phyloP scores from a whole-genome alignment of 2,797 vertebrate genomes.

The Enoplosus armatus region DNA sequence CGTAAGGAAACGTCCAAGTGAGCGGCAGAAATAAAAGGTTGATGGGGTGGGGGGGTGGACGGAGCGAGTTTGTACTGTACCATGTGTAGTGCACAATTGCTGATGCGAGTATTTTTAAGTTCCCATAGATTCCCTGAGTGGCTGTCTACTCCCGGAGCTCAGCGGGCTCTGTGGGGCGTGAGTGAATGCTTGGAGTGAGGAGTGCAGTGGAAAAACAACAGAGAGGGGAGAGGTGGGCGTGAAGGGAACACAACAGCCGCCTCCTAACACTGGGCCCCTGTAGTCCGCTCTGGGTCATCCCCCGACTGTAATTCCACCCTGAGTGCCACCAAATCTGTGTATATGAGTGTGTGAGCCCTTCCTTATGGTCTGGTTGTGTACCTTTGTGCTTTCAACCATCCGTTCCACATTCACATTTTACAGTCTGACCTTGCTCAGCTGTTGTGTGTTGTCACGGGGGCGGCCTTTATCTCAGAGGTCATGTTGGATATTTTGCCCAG shows the following conservation, averaged over 20 bases:
- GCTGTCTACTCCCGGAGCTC: constrained; percentile 73
- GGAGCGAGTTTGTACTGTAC: constrained; percentile 53
- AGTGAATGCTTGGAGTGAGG: constrained; percentile 64
- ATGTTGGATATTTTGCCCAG: constrained; percentile 30
- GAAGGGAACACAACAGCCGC: constrained; percentile 29
- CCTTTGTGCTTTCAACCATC: constrained; percentile 34
- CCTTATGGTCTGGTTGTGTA: constrained; percentile 10
- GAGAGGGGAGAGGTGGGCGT: constrained; percentile 38
- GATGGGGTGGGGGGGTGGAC: constrained; percentile 44
- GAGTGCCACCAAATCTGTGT: constrained; percentile 33
- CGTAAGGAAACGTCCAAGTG: constrained; percentile 64
- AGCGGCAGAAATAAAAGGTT: constrained; percentile 68
- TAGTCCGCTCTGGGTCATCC: constrained; percentile 19
- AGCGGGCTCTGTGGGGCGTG: constrained; percentile 69
- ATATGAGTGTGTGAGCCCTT: constrained; percentile 15
- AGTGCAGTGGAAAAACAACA: constrained; percentile 69
- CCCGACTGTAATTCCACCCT: constrained; percentile 53
- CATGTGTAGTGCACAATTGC: constrained; percentile 63
- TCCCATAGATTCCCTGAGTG: constrained; percentile 78
- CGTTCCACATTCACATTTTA: constrained; percentile 41
- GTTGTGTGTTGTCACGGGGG: constrained; percentile 72
- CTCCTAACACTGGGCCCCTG: constrained; percentile 22
- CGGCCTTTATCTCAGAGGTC: constrained; percentile 36
- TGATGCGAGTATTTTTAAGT: constrained; percentile 83
- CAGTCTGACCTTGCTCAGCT: constrained; percentile 79